phyloP scores from a whole-genome alignment of 2,888 invertebrate species.

The Ophion obscuratus region DNA sequence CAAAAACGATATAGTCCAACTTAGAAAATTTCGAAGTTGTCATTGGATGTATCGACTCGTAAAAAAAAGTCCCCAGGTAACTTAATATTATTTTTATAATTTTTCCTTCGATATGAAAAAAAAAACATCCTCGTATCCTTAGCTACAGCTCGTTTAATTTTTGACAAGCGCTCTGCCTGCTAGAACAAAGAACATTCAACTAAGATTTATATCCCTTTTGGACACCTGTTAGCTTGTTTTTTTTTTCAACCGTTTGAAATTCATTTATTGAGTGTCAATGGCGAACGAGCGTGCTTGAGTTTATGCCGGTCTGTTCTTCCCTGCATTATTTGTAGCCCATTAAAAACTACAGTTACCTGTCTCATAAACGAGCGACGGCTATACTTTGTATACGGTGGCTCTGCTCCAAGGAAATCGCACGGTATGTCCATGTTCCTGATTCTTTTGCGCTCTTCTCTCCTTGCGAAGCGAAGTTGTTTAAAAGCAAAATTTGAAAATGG shows the following conservation, averaged over 20 bases:
- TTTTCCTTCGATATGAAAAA: too few relatives aligned
- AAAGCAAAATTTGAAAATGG: conserved; percentile 1
- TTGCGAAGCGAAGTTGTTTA: not conserved
- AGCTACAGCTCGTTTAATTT: too few relatives aligned
- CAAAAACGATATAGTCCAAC: too few relatives aligned
- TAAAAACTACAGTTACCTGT: conserved; percentile 12
- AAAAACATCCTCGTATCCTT: too few relatives aligned
- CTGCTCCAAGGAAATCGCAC: not conserved
- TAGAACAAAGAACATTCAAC: too few relatives aligned
- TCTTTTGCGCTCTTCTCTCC: not conserved
- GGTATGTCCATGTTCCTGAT: not conserved
- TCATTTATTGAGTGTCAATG: conserved; percentile 6
- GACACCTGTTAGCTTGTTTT: not conserved
- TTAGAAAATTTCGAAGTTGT: too few relatives aligned
- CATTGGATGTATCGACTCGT: too few relatives aligned
- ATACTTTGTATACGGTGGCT: not conserved
- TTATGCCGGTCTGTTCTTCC: not conserved
- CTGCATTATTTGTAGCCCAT: conserved; percentile 3
- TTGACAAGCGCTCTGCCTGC: too few relatives aligned
- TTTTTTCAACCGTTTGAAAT: not conserved
- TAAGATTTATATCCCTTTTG: not conserved
- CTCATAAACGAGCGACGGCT: not conserved
- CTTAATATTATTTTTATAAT: too few relatives aligned
- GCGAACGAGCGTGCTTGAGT: not conserved
- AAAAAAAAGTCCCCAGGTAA: too few relatives aligned